A percentile compares a stretch with the other conserved stretches of the same genome.
Conservation (phyloP, 2,888 invertebrate genomes). For the Dendrolimus houi region DNA sequence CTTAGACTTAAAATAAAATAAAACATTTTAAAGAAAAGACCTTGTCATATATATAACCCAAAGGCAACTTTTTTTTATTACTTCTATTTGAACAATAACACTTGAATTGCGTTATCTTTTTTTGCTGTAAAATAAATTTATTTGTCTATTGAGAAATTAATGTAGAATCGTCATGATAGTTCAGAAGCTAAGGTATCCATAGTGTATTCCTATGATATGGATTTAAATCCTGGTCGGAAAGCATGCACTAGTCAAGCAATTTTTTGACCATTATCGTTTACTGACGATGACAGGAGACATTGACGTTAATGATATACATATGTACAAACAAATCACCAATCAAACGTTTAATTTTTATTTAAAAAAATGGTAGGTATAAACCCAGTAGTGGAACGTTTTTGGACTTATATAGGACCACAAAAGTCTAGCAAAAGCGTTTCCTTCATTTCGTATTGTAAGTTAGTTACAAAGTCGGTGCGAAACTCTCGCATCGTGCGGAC, state of each 20-base stretch:
- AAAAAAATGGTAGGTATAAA: neutral
- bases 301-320: neutral
- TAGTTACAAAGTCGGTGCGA: neutral
- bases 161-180: no score
- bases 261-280: neutral
- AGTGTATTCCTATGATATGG: no score
- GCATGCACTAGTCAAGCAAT: neutral
- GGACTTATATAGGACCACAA: neutral
- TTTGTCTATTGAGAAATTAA: no score
- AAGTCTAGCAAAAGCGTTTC: neutral
- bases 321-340: neutral
- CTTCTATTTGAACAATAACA: no score
- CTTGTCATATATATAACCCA: no score
- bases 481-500: neutral
- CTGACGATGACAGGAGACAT: neutral
- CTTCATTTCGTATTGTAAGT: neutral
- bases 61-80: no score
- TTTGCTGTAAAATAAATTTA: no score
- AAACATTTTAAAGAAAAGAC: no score
- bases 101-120: no score
- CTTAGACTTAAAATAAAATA: no score
- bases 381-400: neutral
- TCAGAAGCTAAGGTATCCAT: no score
- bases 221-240: no score
- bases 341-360: neutral